Evolutionary conservation across 64 coral and sea anemone genomes (phyloP).

Genomic region (Cladopsammia gracilis): DNA sequence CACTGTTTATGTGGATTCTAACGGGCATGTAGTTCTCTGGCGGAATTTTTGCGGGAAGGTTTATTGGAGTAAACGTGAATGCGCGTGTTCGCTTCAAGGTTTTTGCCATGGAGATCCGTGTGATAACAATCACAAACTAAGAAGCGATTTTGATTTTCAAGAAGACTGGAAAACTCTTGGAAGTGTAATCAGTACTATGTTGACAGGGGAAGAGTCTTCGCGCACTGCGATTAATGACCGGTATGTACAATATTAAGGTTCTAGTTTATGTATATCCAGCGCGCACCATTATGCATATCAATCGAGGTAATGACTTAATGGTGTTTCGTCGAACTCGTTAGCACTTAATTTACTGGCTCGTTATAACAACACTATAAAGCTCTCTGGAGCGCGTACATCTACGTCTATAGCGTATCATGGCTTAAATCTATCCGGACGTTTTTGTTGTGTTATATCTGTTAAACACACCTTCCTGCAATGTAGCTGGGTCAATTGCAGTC

Average conservation of each 20-base stretch:
- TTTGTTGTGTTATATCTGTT: background rate
- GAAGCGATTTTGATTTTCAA: slow-evolving; percentile 26
- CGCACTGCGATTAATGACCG: background rate
- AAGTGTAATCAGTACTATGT: slow-evolving; percentile 46
- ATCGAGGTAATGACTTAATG: background rate
- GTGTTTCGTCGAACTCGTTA: background rate
- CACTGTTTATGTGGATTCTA: slow-evolving; percentile 63
- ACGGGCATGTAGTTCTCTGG: slow-evolving; percentile 82
- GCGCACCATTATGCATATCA: no score
- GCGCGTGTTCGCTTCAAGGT: slow-evolving; percentile 67
- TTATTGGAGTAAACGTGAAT: slow-evolving; percentile 86
- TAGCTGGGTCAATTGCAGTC: background rate
- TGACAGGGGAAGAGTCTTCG: slow-evolving; percentile 53
- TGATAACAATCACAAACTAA: slow-evolving; percentile 54
- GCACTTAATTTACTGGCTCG: background rate
- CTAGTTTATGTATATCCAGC: background rate
- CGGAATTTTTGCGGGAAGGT: slow-evolving; percentile 85
- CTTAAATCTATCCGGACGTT: background rate
- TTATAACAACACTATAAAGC: background rate
- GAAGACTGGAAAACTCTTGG: slow-evolving; percentile 79
- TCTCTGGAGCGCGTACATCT: background rate
- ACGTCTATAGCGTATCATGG: background rate
- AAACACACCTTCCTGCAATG: background rate
- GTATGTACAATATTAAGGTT: background rate
- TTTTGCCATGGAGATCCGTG: slow-evolving; percentile 65